Evolutionary conservation across 2,113 vertebrate genomes (phyloP).

Genomic region (Eubucco bourcierii): DNA sequence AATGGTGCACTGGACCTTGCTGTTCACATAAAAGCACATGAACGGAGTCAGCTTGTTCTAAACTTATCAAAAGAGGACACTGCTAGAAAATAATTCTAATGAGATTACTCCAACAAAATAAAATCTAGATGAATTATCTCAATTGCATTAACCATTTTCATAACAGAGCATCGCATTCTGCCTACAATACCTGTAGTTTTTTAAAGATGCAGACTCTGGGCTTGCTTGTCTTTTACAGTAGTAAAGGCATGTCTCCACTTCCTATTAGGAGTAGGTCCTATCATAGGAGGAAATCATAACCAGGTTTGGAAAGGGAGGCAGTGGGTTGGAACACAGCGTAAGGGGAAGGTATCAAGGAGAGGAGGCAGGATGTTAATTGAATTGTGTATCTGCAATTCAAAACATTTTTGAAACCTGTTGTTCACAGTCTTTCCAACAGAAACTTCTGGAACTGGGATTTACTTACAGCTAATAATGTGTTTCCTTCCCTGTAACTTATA

Average conservation of each 20-base stretch:
- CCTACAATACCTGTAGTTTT: not conserved
- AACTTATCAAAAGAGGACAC: not conserved
- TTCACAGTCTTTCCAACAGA: not conserved
- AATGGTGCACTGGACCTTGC: not conserved
- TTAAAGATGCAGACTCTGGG: not conserved
- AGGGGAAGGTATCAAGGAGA: not conserved
- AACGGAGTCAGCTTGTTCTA: not conserved
- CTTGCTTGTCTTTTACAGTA: not conserved
- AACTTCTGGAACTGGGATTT: not conserved
- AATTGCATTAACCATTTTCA: not conserved
- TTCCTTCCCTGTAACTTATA: not conserved
- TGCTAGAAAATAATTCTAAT: not conserved
- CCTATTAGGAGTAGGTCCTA: not conserved
- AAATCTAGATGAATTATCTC: not conserved
- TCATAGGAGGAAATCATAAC: not conserved
- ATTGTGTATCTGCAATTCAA: not conserved
- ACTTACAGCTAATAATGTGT: not conserved
- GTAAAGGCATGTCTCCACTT: not conserved
- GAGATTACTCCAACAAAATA: not conserved
- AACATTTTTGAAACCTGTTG: not conserved
- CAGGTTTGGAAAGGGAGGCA: not conserved
- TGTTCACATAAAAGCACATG: not conserved
- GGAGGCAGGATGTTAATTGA: not conserved
- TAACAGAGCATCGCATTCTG: not conserved
- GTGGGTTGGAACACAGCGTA: not conserved